Conservation (phyloP, 2,888 invertebrate species). For the Dasysyrphus tricinctus region DNA sequence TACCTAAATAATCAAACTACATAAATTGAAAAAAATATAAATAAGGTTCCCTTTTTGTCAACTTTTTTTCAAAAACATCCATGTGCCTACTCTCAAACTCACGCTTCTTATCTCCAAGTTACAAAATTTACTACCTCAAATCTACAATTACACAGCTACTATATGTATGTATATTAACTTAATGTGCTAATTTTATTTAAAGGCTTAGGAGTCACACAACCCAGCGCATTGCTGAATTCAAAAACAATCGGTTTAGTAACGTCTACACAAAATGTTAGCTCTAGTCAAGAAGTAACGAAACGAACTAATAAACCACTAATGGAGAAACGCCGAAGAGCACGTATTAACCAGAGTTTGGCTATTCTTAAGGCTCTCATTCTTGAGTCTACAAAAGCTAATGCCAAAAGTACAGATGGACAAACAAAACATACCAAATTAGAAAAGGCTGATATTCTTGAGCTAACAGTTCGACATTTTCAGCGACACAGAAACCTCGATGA, state of each 20-base stretch:
- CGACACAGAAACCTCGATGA: conserved; percentile 88
- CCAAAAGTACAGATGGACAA: conserved; percentile 84
- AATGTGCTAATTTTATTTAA: background rate
- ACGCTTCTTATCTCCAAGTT: background rate
- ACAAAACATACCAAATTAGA: conserved; percentile 92
- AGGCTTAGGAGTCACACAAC: conserved; percentile 73
- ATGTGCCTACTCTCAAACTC: background rate
- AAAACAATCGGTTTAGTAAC: conserved; percentile 81
- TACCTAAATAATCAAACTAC: too few species aligned
- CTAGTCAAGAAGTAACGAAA: conserved; percentile 82
- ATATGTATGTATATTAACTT: background rate
- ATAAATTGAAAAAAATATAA: too few species aligned
- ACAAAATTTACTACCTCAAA: too few species aligned
- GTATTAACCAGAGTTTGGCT: conserved; percentile 90
- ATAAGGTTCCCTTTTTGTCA: background rate
- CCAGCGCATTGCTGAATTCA: conserved; percentile 76
- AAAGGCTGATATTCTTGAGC: conserved; percentile 91
- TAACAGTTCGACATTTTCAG: conserved; percentile 92
- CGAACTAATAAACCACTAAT: conserved; percentile 91
- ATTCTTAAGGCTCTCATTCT: conserved; percentile 89
- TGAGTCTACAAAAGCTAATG: conserved; percentile 86
- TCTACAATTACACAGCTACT: background rate
- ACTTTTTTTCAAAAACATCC: too few species aligned
- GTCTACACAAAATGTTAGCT: conserved; percentile 82
- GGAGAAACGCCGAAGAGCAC: conserved; percentile 90